Evolutionary conservation across 1,140 invertebrate species (phyloP), one percentile per base, ranked within the genome.

Genomic region (Phymastichus coffea): DNA sequence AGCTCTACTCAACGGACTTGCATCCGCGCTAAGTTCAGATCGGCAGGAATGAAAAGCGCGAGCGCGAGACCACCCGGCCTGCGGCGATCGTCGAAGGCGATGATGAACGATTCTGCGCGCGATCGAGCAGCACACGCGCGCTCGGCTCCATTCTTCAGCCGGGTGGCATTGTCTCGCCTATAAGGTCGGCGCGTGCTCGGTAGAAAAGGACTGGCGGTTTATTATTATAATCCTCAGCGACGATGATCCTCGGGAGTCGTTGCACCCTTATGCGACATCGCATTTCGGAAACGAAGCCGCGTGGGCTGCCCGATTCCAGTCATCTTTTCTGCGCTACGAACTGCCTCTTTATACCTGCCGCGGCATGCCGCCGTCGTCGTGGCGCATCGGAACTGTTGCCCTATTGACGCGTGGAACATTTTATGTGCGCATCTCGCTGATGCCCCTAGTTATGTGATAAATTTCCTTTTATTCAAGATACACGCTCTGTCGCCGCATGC

Each of bases 171-270:
- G n/a, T n/a, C n/a, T n/a, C n/a, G n/a, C n/a, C n/a, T n/a, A n/a
- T n/a, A n/a, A n/a, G n/a, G 19, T 20, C 12, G 41, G 17, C 41
- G 38, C 15, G 38, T 41, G 15, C 12, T 12, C 3, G 15, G 38
- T 19, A 41, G 12, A 41, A 15, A 12, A 12, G 15, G 15, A 9
- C 3, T n/a, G 9, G 4, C 20, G 1, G 20, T 19, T 22, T 22
- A 44, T 44, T 23, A 44, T 44, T 44, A 44, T 44, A 44, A 44
- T 44, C 41, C 41, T 23, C 22, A 12, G 40, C n/a, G n/a, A n/a
- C n/a, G n/a, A n/a, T n/a, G n/a, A n/a, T 17, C 40, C 40, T 22
- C 19, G 43, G n/a, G n/a, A n/a, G 43, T 25, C 43, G 23, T 46
- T 46, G 23, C 43, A 46, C 43, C 23, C 10, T 46, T 22, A 14